A percentile compares a stretch with the other conserved stretches of the same genome.
Evolutionary conservation across 2,113 vertebrate species (phyloP).

Genomic region (Apistogramma diplotaenia): DNA sequence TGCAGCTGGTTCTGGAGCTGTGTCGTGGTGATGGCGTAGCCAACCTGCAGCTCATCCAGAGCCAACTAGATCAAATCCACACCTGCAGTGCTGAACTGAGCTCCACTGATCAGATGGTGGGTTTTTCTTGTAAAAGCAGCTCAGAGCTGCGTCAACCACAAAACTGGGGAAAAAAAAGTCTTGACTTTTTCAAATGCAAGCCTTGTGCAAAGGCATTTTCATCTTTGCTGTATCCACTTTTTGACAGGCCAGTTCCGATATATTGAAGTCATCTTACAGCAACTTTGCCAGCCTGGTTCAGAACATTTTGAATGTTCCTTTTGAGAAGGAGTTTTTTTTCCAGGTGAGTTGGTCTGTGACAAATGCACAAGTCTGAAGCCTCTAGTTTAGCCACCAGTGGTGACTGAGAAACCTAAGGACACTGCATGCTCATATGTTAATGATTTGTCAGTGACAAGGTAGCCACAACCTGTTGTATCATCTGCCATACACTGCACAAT

Average conservation of each 20-base stretch:
- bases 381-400: not conserved
- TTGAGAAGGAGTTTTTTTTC: constrained; percentile 63
- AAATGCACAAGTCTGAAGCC: not conserved
- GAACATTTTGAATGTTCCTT: constrained; percentile 52
- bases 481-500: not conserved
- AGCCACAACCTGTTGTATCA: accelerated
- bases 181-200: not conserved
- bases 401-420: too few relatives aligned
- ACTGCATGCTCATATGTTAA: not conserved
- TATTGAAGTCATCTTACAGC: constrained; percentile 47
- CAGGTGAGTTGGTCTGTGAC: constrained; percentile 32
- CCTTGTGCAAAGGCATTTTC: not conserved
- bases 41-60: constrained; percentile 56
- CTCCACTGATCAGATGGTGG: constrained; percentile 38
- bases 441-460: not conserved
- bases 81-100: constrained; percentile 42
- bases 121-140: not conserved
- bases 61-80: constrained; percentile 64
- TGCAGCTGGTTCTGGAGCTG: constrained; percentile 63
- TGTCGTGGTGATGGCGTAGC: constrained; percentile 45
- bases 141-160: not conserved
- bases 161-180: not conserved
- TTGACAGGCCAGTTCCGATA: constrained; percentile 32
- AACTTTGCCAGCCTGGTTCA: constrained; percentile 61
- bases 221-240: not conserved